phyloP scores from a whole-genome alignment of 2,888 invertebrate species.

The Oxytorus armatus region DNA sequence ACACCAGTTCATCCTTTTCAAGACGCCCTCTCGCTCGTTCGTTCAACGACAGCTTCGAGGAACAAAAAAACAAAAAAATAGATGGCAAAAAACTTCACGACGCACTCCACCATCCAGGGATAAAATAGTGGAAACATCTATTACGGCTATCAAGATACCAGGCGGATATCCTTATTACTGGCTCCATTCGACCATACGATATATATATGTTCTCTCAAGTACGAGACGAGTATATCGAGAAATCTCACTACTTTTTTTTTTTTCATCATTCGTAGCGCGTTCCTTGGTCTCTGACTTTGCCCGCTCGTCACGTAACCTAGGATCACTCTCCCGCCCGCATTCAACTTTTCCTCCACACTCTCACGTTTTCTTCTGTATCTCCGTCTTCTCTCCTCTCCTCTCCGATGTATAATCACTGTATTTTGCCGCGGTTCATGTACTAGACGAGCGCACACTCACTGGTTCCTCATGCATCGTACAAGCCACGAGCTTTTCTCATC shows the following conservation, averaged over 20 bases:
- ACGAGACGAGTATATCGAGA: slow-evolving; percentile 48
- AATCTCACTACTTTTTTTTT: slow-evolving; percentile 30
- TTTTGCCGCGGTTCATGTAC: slow-evolving; percentile 57
- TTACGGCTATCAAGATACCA: slow-evolving; percentile 58
- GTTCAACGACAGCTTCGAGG: slow-evolving; percentile 48
- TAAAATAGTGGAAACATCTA: slow-evolving; percentile 61
- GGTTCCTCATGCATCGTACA: slow-evolving; percentile 33
- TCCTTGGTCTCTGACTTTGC: slow-evolving; percentile 45
- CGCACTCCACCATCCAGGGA: slow-evolving; percentile 28
- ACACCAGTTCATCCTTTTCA: slow-evolving; percentile 29
- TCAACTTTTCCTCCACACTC: slow-evolving; percentile 41
- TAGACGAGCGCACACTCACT: slow-evolving; percentile 27
- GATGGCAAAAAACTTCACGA: slow-evolving; percentile 30
- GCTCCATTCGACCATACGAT: slow-evolving; percentile 47
- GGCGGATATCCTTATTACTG: slow-evolving; percentile 67
- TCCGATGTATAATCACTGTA: slow-evolving; percentile 58
- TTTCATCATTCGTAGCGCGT: slow-evolving; percentile 30
- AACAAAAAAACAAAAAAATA: slow-evolving; percentile 29
- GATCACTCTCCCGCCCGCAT: slow-evolving; percentile 50
- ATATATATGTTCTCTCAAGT: background rate
- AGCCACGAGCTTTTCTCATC: slow-evolving; percentile 47
- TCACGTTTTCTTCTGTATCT: slow-evolving; percentile 43
- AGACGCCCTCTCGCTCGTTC: slow-evolving; percentile 9
- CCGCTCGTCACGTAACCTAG: slow-evolving; percentile 53
- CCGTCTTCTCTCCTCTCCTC: slow-evolving; percentile 43